phyloP scores from a whole-genome alignment of 2,113 vertebrate genomes.

The Zeus faber region DNA sequence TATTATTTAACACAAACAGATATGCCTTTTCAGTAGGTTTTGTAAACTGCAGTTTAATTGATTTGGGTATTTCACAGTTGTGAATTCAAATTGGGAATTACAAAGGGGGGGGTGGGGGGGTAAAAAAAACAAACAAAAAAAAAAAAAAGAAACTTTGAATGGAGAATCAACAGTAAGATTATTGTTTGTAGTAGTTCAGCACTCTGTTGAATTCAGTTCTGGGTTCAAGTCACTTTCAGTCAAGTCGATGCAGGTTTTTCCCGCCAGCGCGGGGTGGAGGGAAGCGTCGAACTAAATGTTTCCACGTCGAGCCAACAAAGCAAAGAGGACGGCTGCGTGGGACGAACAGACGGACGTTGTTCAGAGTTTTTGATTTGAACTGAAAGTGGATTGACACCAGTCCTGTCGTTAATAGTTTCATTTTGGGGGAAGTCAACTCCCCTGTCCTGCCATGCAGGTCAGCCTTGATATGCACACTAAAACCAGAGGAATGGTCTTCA shows the following conservation, averaged over 20 bases:
- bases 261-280: background rate
- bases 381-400: constrained; percentile 43
- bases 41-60: constrained; percentile 35
- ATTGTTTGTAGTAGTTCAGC: constrained; percentile 38
- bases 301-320: too few species aligned
- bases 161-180: constrained; percentile 26
- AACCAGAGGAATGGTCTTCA: constrained; percentile 49
- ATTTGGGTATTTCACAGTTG: constrained; percentile 28
- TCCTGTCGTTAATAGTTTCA: constrained; percentile 41
- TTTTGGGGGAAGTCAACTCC: constrained; percentile 45
- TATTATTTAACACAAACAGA: constrained; percentile 44
- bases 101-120: too few species aligned
- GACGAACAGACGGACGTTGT: too few species aligned
- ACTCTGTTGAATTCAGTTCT: constrained; percentile 26
- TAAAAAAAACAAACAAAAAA: too few species aligned
- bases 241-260: constrained; percentile 17
- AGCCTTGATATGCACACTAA: constrained; percentile 67
- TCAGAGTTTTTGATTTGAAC: constrained; percentile 21
- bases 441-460: constrained; percentile 71
- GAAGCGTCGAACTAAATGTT: too few species aligned
- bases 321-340: too few species aligned
- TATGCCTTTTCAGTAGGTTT: constrained; percentile 32
- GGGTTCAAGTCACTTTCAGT: constrained; percentile 44
- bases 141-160: constrained; percentile 15
- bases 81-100: constrained; percentile 22